These are phyloP conservation scores for Pissodes strobi DNA, from an alignment of 1,140 invertebrate species.

Conservation along the genomic window DNA sequence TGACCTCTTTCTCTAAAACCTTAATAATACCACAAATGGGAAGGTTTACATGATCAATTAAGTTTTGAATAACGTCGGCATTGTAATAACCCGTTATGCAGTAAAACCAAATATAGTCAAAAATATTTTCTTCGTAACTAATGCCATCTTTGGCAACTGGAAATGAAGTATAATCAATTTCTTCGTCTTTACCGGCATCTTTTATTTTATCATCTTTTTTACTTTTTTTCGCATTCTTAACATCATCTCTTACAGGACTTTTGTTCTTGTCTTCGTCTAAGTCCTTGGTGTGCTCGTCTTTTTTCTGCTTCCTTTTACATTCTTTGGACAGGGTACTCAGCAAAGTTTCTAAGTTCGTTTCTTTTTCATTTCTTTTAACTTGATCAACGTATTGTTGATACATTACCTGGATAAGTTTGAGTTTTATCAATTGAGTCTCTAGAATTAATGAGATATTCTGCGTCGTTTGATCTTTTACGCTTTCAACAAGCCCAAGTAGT, in stretches of 20 bases:
- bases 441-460: neutral
- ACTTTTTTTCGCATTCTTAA: neutral
- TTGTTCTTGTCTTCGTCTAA: neutral
- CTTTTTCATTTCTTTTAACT: slow-evolving; percentile 18
- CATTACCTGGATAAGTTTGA: slow-evolving; percentile 36
- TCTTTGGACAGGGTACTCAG: slow-evolving; percentile 23
- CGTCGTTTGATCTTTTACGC: neutral
- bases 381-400: slow-evolving; percentile 20
- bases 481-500: slow-evolving; percentile 18
- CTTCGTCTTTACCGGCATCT: neutral
- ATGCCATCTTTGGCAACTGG: slow-evolving; percentile 17
- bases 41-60: slow-evolving; percentile 6
- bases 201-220: slow-evolving; percentile 15
- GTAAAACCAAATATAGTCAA: slow-evolving; percentile 33
- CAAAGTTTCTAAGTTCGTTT: slow-evolving; percentile 15
- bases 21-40: slow-evolving; percentile 23
- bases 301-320: slow-evolving; percentile 24
- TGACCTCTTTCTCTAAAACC: neutral
- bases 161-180: slow-evolving; percentile 6
- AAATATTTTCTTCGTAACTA: slow-evolving; percentile 34
- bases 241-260: neutral
- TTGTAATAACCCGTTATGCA: slow-evolving; percentile 28
- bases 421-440: slow-evolving; percentile 28
- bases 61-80: slow-evolving; percentile 11
- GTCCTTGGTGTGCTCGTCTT: neutral